phyloP scores from a whole-genome alignment of 2,113 vertebrate species.

The Choloepus hoffmanni region DNA sequence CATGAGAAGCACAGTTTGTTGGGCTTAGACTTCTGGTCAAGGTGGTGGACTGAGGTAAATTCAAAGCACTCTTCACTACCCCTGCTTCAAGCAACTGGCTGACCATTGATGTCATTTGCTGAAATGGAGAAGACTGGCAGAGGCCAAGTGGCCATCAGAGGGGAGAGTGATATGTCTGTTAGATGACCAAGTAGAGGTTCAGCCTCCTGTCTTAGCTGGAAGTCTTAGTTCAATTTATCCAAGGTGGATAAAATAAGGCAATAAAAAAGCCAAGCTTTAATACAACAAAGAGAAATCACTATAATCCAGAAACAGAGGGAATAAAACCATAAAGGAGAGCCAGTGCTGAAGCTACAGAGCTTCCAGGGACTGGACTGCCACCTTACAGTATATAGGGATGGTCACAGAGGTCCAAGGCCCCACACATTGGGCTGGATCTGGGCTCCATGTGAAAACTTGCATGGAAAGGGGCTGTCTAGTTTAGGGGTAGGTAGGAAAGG shows the following conservation, averaged over 20 bases:
- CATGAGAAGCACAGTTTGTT: background rate
- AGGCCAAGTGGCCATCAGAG: background rate
- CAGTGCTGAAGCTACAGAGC: background rate
- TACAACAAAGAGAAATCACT: background rate
- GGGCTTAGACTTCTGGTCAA: background rate
- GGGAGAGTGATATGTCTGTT: background rate
- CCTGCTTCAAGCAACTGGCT: background rate
- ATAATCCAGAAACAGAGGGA: no score
- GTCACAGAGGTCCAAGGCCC: fast-evolving
- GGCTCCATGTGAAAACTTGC: background rate
- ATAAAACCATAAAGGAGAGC: background rate
- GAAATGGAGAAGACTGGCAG: background rate
- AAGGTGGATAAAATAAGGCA: background rate
- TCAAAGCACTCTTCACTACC: background rate
- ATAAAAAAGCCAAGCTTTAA: background rate
- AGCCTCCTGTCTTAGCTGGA: background rate
- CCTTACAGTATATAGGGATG: no score
- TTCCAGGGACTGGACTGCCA: no score
- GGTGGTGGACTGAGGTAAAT: background rate
- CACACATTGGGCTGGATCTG: background rate
- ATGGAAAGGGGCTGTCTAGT: background rate
- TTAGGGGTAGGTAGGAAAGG: background rate
- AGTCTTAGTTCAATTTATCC: background rate
- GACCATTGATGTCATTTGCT: background rate
- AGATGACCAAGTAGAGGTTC: background rate